Percentiles rank a stretch among this genome's conserved stretches.
phyloP scores from a whole-genome alignment of 1,140 invertebrate genomes.

The Tribolium madens region DNA sequence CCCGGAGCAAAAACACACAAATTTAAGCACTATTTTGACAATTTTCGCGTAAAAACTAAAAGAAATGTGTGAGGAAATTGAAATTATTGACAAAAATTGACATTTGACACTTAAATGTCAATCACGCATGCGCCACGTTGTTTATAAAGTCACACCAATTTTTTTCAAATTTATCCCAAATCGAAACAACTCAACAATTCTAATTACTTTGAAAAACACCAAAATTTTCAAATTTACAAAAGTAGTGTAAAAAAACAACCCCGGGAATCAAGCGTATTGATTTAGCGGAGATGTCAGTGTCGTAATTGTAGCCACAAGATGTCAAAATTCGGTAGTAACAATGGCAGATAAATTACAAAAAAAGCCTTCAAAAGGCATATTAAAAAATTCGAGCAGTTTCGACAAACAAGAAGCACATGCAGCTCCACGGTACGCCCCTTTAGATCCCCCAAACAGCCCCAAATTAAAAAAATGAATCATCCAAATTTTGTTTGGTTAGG shows the following conservation, averaged over 20 bases:
- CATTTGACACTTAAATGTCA: constrained; percentile 9
- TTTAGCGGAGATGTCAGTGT: not conserved
- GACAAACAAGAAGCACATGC: constrained; percentile 76
- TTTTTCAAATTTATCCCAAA: not conserved
- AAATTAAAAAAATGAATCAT: not conserved
- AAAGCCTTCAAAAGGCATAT: constrained; percentile 89
- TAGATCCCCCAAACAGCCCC: not conserved
- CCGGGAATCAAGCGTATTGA: not conserved
- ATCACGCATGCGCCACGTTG: constrained; percentile 1
- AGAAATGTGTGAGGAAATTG: not conserved
- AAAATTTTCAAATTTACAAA: too few relatives aligned
- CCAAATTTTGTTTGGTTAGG: constrained; percentile 33
- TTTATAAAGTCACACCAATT: not conserved
- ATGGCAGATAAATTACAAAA: constrained; percentile 70
- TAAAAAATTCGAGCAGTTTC: constrained; percentile 92
- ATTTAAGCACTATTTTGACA: not conserved
- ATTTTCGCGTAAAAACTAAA: not conserved
- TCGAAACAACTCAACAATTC: too few relatives aligned
- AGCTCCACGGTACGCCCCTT: constrained; percentile 54
- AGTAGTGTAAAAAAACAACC: not conserved
- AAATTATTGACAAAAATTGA: constrained; percentile 13
- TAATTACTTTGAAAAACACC: too few relatives aligned
- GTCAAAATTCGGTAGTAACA: constrained; percentile 44
- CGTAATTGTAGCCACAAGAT: constrained; percentile 28
- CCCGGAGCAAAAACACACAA: too few relatives aligned